Percentiles rank a stretch among this genome's conserved stretches.
Conservation (phyloP, 2,888 invertebrate species). For the Philereme vetulata region DNA sequence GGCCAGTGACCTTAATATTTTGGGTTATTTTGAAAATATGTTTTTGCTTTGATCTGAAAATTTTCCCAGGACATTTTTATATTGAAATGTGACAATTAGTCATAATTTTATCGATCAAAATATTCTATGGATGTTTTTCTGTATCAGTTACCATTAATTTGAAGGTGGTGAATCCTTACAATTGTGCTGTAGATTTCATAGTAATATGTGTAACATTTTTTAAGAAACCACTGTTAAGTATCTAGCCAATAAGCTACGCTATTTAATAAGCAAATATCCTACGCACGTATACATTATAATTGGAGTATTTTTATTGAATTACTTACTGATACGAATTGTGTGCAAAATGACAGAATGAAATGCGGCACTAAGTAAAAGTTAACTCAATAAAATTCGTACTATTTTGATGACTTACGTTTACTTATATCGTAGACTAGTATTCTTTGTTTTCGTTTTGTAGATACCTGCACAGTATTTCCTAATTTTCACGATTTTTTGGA, state of each 20-base stretch:
- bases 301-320: slow-evolving; percentile 9
- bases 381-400: background rate
- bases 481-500: slow-evolving; percentile 32
- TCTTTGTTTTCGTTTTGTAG: slow-evolving; percentile 11
- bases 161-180: slow-evolving; percentile 10
- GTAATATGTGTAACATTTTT: background rate
- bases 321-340: slow-evolving; percentile 10
- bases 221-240: background rate
- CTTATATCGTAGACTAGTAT: background rate
- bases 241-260: background rate
- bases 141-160: background rate
- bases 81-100: background rate
- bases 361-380: background rate
- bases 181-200: background rate
- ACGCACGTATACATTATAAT: background rate
- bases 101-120: too few relatives aligned
- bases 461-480: slow-evolving; percentile 26
- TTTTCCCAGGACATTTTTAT: background rate
- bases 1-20: slow-evolving; percentile 24
- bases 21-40: background rate
- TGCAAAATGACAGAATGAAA: slow-evolving; percentile 11
- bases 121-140: background rate
- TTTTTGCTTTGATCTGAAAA: too few relatives aligned
- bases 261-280: background rate
- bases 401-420: slow-evolving; percentile 16